Percentiles rank a stretch among this genome's conserved stretches.
Conservation (phyloP, 2,797 vertebrate genomes). For the Echiichthys vipera region DNA sequence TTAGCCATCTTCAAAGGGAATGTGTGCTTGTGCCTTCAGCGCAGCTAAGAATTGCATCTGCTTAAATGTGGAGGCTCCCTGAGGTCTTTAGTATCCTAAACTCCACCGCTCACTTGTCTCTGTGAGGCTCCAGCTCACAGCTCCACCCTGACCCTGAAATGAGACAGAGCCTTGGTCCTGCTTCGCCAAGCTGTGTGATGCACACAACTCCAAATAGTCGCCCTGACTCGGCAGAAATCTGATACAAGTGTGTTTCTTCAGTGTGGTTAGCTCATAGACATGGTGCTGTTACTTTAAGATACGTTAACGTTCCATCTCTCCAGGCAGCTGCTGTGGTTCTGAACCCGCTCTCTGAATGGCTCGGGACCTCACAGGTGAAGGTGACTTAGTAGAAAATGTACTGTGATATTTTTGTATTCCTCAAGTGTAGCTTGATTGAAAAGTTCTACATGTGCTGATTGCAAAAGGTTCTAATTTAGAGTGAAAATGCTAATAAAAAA, state of each 20-base stretch:
- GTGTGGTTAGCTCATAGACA: constrained; percentile 30
- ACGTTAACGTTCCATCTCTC: constrained; percentile 54
- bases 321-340: constrained; percentile 73
- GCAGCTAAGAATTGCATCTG: background rate
- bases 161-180: background rate
- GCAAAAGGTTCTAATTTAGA: constrained; percentile 85
- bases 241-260: constrained; percentile 2
- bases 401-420: constrained; percentile 91
- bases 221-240: background rate
- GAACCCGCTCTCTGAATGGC: constrained; percentile 60
- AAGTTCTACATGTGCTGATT: constrained; percentile 81
- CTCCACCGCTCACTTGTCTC: background rate
- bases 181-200: background rate
- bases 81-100: background rate
- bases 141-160: background rate
- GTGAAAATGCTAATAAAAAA: constrained; percentile 71
- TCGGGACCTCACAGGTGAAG: constrained; percentile 75
- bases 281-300: constrained; percentile 67
- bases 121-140: background rate
- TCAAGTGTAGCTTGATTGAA: constrained; percentile 85
- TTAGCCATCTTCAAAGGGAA: background rate
- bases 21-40: background rate
- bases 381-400: constrained; percentile 86
- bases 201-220: background rate
- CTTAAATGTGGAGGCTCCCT: background rate